Evolutionary conservation across 2,888 invertebrate species (phyloP).

Genomic region (Pteria penguin): DNA sequence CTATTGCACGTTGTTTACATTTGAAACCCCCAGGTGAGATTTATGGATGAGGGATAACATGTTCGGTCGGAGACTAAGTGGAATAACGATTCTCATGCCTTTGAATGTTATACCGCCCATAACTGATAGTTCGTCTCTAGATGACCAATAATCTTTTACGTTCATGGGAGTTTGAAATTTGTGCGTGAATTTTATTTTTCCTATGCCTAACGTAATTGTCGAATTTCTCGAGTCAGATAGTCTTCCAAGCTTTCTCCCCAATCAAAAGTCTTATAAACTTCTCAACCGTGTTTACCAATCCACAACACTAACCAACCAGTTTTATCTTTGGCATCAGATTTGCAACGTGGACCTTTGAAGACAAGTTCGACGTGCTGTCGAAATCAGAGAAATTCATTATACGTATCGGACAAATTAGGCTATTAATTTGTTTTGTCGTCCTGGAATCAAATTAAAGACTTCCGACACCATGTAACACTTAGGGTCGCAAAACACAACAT

Average conservation of each 20-base stretch:
- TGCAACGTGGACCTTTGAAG: background rate
- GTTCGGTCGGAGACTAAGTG: slow-evolving; percentile 44
- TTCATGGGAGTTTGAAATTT: slow-evolving; percentile 28
- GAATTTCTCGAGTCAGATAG: slow-evolving; percentile 37
- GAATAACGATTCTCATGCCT: slow-evolving; percentile 49
- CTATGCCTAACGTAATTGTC: slow-evolving; percentile 26
- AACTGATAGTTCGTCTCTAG: slow-evolving; percentile 44
- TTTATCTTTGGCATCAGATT: background rate
- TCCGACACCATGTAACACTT: background rate
- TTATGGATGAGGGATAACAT: slow-evolving; percentile 39
- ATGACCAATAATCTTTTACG: slow-evolving; percentile 7
- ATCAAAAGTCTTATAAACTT: slow-evolving; percentile 47
- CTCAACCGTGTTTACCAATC: slow-evolving; percentile 47
- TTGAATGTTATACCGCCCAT: slow-evolving; percentile 49
- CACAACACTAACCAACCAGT: slow-evolving; percentile 26
- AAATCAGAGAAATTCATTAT: background rate
- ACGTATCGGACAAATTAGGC: background rate
- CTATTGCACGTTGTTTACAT: slow-evolving; percentile 40
- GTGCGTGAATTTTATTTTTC: slow-evolving; percentile 44
- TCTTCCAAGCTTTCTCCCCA: slow-evolving; percentile 39
- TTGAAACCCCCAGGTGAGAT: slow-evolving; percentile 42
- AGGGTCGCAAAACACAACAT: no score
- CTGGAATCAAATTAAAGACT: background rate
- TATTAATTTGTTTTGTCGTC: background rate
- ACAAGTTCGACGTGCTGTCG: background rate